Evolutionary conservation across 53 echinoderm and acorn worm species (phyloP).

Genomic region (Henricia sp.): DNA sequence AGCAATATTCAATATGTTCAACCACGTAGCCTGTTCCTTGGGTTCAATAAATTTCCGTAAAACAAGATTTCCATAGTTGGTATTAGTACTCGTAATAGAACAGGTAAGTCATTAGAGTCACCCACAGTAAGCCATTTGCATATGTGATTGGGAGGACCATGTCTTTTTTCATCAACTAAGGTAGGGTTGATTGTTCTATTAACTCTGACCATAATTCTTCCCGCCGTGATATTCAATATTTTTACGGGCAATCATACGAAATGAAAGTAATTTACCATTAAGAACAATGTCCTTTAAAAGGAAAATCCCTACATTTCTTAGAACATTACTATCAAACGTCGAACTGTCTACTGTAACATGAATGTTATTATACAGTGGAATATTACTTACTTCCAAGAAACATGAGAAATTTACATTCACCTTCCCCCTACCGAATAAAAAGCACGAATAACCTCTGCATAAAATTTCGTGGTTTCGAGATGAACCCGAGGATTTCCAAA

Average conservation of each 20-base stretch:
- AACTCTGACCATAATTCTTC: neutral
- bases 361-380: neutral
- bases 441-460: neutral
- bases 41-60: neutral
- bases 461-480: slow-evolving; percentile 5
- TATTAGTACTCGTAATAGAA: neutral
- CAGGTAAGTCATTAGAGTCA: neutral
- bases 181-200: neutral
- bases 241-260: neutral
- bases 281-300: neutral
- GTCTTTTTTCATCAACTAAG: neutral
- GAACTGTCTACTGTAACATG: neutral
- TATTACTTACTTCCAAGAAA: neutral
- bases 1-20: neutral
- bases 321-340: neutral
- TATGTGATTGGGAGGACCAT: neutral
- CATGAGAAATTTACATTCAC: neutral
- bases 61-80: neutral
- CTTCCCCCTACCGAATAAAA: neutral
- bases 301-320: neutral
- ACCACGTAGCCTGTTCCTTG: neutral
- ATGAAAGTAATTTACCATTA: neutral
- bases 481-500: neutral
- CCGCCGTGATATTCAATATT: neutral
- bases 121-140: neutral